A percentile compares a stretch with the other conserved stretches of the same genome.
phyloP scores from a whole-genome alignment of 2,113 vertebrate genomes.

The Boleophthalmus pectinirostris region DNA sequence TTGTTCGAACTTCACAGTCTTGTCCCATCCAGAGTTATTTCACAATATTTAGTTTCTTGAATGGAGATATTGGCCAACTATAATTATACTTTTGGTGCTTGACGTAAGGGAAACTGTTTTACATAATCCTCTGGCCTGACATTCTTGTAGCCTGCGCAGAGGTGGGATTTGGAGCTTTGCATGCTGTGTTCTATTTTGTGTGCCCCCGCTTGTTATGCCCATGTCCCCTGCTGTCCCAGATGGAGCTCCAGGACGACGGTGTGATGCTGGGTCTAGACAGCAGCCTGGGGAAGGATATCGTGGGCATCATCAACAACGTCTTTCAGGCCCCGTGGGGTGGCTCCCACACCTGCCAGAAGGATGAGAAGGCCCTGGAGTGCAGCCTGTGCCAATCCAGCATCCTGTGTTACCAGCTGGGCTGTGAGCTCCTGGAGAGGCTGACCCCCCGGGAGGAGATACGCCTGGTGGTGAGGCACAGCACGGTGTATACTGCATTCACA shows the following conservation, averaged over 20 bases:
- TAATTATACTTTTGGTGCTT: background rate
- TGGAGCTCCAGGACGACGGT: slow-evolving; percentile 97
- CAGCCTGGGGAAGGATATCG: slow-evolving; percentile 92
- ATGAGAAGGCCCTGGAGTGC: slow-evolving; percentile 92
- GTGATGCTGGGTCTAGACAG: slow-evolving; percentile 94
- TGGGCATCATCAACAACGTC: slow-evolving; percentile 97
- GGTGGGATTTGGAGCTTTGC: slow-evolving; percentile 45
- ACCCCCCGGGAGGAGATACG: slow-evolving; percentile 95
- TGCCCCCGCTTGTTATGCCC: slow-evolving; percentile 23
- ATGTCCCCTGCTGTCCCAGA: slow-evolving; percentile 73
- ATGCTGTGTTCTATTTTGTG: slow-evolving; percentile 32
- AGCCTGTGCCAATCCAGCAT: slow-evolving; percentile 97
- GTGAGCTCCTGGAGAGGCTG: slow-evolving; percentile 92
- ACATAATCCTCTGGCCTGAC: background rate
- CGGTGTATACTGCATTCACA: slow-evolving; percentile 13
- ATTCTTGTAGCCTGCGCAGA: slow-evolving; percentile 26
- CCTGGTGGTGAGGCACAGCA: slow-evolving; percentile 88
- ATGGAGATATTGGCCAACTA: background rate
- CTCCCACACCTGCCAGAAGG: slow-evolving; percentile 96
- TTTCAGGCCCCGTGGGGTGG: slow-evolving; percentile 98
- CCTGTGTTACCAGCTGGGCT: slow-evolving; percentile 96
- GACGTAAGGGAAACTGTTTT: slow-evolving; percentile 1
- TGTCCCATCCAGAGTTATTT: too few relatives aligned
- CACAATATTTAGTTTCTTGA: too few relatives aligned
- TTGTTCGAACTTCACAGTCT: too few relatives aligned